Conservation (phyloP, 2,888 invertebrate genomes). For the Ophioninae sp. region DNA sequence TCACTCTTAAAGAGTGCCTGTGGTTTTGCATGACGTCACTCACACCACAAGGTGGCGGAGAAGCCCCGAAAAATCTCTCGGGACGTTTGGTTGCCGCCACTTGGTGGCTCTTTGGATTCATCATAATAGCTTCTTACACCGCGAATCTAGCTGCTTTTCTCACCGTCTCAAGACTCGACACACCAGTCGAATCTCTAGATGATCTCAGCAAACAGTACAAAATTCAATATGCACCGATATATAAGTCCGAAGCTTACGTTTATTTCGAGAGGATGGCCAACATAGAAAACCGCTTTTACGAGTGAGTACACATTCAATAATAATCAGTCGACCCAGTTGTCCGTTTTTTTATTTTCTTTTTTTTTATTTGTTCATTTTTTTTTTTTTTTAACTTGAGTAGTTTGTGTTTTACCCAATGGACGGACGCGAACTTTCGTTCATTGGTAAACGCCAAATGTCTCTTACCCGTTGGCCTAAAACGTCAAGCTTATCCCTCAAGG, state of each 20-base stretch:
- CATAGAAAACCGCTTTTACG: conserved; percentile 96
- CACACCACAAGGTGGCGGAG: conserved; percentile 97
- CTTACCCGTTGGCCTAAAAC: neutral
- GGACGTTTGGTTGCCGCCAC: conserved; percentile 97
- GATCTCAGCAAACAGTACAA: conserved; percentile 98
- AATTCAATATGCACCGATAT: conserved; percentile 95
- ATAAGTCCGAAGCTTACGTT: conserved; percentile 93
- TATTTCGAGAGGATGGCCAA: conserved; percentile 98
- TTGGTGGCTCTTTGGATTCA: conserved; percentile 99
- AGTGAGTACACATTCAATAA: conserved; percentile 84
- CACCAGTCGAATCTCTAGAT: conserved; percentile 95
- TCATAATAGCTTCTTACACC: conserved; percentile 99
- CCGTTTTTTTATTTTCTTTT: neutral
- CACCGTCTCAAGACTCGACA: conserved; percentile 95
- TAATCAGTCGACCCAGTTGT: neutral
- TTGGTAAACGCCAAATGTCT: neutral
- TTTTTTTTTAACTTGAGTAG: neutral
- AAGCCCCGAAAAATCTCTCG: conserved; percentile 97
- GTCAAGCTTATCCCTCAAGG: conserved; percentile 5
- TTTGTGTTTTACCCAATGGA: neutral
- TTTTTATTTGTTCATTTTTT: too few species aligned
- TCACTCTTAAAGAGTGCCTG: conserved; percentile 96
- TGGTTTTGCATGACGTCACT: conserved; percentile 99
- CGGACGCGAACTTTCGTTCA: neutral
- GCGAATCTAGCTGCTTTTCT: conserved; percentile 98